Percentiles rank a stretch among this genome's conserved stretches.
These are phyloP conservation scores for Isichthys henryi DNA, from an alignment of 2,113 vertebrate species.

Conservation along the genomic window DNA sequence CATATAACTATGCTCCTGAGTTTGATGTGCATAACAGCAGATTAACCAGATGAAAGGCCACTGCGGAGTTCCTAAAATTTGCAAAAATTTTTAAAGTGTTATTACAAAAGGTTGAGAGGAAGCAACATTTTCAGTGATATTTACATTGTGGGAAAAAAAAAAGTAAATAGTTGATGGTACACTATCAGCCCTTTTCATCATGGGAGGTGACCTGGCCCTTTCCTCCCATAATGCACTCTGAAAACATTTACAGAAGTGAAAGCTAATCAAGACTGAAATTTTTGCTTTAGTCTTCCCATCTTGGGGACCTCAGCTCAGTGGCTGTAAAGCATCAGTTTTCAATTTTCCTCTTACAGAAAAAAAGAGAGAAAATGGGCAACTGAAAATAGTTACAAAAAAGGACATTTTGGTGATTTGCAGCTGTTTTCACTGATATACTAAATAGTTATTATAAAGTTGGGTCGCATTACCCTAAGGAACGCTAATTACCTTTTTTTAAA, in stretches of 20 bases:
- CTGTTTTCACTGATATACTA: conserved; percentile 58
- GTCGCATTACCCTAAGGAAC: conserved; percentile 40
- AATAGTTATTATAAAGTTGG: conserved; percentile 52
- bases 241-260: conserved; percentile 6
- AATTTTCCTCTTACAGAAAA: conserved; percentile 39
- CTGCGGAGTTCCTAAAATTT: not conserved
- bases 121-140: not conserved
- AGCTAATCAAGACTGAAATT: conserved; percentile 35
- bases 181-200: not conserved
- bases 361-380: conserved; percentile 38
- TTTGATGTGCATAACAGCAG: not conserved
- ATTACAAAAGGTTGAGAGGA: not conserved
- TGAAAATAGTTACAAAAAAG: conserved; percentile 43
- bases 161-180: not conserved
- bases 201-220: not conserved
- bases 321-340: conserved; percentile 39
- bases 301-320: conserved; percentile 33
- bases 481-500: conserved; percentile 44
- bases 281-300: conserved; percentile 34
- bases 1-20: not conserved
- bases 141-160: not conserved
- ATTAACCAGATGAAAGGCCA: too few species aligned
- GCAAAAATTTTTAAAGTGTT: not conserved
- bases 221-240: not conserved
- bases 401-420: conserved; percentile 37